A percentile compares a stretch with the other conserved stretches of the same genome.
Evolutionary conservation across 2,113 vertebrate genomes (phyloP).

Genomic region (human): DNA sequence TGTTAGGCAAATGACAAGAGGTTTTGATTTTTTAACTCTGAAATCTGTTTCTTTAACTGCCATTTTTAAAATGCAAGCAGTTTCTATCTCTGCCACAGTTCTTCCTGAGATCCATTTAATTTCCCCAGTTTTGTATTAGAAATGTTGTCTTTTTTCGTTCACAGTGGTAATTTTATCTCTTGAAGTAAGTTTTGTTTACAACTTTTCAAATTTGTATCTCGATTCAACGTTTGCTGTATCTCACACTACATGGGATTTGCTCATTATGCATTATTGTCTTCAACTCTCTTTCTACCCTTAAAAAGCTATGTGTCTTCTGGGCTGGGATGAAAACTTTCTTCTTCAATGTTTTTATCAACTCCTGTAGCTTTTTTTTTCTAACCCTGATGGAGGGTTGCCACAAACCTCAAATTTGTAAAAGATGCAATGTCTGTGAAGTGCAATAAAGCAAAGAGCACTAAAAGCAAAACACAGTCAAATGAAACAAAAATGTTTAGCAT

Average conservation of each 20-base stretch:
- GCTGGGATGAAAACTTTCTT: not conserved
- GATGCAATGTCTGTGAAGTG: not conserved
- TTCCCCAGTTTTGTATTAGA: not conserved
- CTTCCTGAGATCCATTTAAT: not conserved
- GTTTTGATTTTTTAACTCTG: not conserved
- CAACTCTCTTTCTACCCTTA: not conserved
- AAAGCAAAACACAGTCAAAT: not conserved
- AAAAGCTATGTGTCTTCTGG: not conserved
- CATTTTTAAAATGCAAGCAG: not conserved
- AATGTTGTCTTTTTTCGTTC: not conserved
- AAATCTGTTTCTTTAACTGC: not conserved
- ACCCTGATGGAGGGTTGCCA: not conserved
- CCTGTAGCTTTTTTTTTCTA: not conserved
- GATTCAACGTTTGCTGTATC: not conserved
- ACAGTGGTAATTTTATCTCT: not conserved
- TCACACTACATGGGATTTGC: not conserved
- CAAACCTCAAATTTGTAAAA: not conserved
- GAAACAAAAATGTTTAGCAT: no score
- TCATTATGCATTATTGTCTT: not conserved
- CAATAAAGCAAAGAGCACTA: not conserved
- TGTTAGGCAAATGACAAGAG: not conserved
- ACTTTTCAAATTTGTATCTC: not conserved
- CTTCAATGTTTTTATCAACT: not conserved
- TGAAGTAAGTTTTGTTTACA: not conserved
- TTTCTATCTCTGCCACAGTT: not conserved